These are phyloP conservation scores for Drosophila mayri DNA, from an alignment of 1,140 invertebrate species.

Conservation along the genomic window DNA sequence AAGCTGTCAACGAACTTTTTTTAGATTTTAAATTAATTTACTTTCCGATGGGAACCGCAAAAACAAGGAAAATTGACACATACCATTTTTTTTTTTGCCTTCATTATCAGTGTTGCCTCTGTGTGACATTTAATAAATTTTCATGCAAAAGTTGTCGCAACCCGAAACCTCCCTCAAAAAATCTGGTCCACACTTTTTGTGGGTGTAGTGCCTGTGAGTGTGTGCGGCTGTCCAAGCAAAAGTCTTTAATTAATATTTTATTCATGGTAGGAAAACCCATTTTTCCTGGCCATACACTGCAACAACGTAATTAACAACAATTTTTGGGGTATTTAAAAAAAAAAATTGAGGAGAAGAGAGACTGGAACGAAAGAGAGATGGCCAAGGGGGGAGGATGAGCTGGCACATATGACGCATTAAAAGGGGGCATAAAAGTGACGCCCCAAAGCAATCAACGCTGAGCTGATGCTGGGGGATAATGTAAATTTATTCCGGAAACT, in stretches of 20 bases:
- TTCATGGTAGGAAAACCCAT: conserved; percentile 53
- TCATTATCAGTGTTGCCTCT: conserved; percentile 41
- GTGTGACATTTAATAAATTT: conserved; percentile 75
- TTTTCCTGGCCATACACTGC: conserved; percentile 51
- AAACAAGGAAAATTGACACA: conserved; percentile 60
- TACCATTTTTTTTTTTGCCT: conserved; percentile 35
- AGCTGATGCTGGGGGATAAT: conserved; percentile 38
- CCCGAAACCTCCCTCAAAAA: conserved; percentile 39
- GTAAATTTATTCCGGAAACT: conserved; percentile 61
- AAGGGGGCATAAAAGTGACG: conserved; percentile 33
- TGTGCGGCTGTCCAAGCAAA: conserved; percentile 34
- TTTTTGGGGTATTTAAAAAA: conserved; percentile 66
- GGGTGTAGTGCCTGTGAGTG: conserved; percentile 5
- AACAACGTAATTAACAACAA: conserved; percentile 73
- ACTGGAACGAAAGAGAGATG: no score
- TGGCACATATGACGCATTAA: conserved; percentile 60
- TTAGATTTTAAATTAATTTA: conserved; percentile 67
- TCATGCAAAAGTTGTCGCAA: conserved; percentile 59
- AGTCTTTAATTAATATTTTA: conserved; percentile 83
- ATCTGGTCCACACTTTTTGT: conserved; percentile 50
- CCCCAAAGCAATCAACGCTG: conserved; percentile 47
- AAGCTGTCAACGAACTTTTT: conserved; percentile 31
- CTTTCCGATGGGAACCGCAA: conserved; percentile 38
- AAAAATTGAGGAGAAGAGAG: background rate
- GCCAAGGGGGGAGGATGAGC: conserved; percentile 10